Evolutionary conservation across 2,888 invertebrate species (phyloP).

Genomic region (Matsumyia berberina): DNA sequence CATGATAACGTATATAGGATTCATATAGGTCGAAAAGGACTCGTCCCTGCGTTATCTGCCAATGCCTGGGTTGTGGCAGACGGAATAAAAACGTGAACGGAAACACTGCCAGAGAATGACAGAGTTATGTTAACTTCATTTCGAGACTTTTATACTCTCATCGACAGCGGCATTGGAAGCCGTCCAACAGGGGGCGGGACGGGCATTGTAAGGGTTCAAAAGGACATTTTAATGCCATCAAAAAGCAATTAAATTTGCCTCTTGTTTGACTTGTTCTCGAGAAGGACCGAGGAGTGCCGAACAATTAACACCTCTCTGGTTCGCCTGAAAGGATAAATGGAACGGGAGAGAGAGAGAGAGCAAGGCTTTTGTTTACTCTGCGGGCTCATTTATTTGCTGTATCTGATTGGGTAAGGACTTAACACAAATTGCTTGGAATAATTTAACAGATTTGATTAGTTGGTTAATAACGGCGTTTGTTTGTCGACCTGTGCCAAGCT

Average conservation of each 20-base stretch:
- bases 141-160: constrained; percentile 61
- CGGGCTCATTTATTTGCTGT: constrained; percentile 65
- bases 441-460: constrained; percentile 63
- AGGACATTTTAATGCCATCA: constrained; percentile 79
- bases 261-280: constrained; percentile 65
- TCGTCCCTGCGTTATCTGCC: constrained; percentile 11
- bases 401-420: constrained; percentile 62
- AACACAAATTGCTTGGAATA: constrained; percentile 55
- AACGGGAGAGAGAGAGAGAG: constrained; percentile 1
- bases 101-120: constrained; percentile 42
- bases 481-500: constrained; percentile 32
- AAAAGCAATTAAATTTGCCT: constrained; percentile 81
- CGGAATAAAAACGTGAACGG: constrained; percentile 33
- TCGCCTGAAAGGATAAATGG: constrained; percentile 16
- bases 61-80: background rate
- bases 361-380: constrained; percentile 52
- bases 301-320: constrained; percentile 71
- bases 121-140: constrained; percentile 66
- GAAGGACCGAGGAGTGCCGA: constrained; percentile 44
- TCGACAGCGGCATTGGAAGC: constrained; percentile 7
- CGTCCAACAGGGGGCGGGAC: background rate
- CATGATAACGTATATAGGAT: constrained; percentile 56
- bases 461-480: constrained; percentile 56
- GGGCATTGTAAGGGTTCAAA: background rate
- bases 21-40: constrained; percentile 11